Percentiles rank a stretch among this genome's conserved stretches.
These are phyloP conservation scores for Plutomurus gul DNA, from an alignment of 1,140 invertebrate species.

Conservation along the genomic window DNA sequence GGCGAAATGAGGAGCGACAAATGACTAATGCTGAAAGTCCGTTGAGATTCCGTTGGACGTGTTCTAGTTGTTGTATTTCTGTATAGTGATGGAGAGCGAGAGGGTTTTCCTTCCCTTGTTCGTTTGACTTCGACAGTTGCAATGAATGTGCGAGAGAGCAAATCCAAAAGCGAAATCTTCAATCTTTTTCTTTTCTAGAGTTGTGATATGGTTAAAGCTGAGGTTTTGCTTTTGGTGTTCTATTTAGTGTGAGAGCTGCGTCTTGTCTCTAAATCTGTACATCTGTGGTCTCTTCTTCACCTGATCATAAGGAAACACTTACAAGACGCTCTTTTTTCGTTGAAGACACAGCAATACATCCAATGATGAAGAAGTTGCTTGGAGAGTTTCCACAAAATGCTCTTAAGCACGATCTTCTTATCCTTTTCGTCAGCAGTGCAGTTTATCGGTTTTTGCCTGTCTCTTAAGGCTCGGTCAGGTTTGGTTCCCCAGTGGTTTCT, in stretches of 20 bases:
- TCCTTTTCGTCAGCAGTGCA: background rate
- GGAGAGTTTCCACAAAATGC: background rate
- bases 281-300: background rate
- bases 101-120: background rate
- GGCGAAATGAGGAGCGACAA: too few species aligned
- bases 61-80: background rate
- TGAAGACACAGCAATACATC: background rate
- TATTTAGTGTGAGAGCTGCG: background rate
- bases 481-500: background rate
- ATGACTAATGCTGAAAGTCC: too few species aligned
- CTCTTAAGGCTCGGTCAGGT: background rate
- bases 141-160: conserved; percentile 7
- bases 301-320: too few species aligned
- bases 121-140: background rate
- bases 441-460: background rate
- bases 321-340: background rate
- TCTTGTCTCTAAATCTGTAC: background rate
- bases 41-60: too few species aligned
- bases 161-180: conserved; percentile 22
- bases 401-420: conserved; percentile 24
- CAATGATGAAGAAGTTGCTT: background rate
- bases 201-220: conserved; percentile 2
- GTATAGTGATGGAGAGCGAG: background rate
- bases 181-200: background rate
- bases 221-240: background rate